Evolutionary conservation across 2,888 invertebrate genomes (phyloP), one percentile per base, ranked within the genome.

Genomic region (Monoplex corrugatus): DNA sequence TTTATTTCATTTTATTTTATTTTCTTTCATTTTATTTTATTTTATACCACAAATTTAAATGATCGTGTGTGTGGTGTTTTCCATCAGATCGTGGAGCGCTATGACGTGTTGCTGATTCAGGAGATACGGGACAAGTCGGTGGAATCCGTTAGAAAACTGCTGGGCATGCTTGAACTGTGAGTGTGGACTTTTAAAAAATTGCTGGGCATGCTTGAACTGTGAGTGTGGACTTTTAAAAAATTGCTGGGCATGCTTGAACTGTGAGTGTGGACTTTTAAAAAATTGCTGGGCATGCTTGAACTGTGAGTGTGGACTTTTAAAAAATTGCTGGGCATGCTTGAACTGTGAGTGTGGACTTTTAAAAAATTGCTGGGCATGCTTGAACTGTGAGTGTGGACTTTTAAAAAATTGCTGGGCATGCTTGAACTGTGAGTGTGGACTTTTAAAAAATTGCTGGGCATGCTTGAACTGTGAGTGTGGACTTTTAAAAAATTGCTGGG

Each of bases 21-120:
- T n/a, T n/a, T n/a, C n/a, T n/a, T n/a, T n/a, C n/a, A n/a, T n/a
- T n/a, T n/a, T n/a, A n/a, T n/a, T n/a, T n/a, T n/a, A n/a, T n/a
- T n/a, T n/a, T n/a, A n/a, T n/a, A n/a, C n/a, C n/a, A n/a, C n/a
- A n/a, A n/a, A n/a, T n/a, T n/a, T 72, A 38, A 38, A 38, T 35
- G 16, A 32, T 1, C 1, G 72, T 72, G 72, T 72, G 72, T n/a
- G 72, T 72, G 57, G 19, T 85, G 28, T 38, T 44, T 35, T 44
- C 35, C 68, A 90, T 35, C 89, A 93, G 93, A 93, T 93, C 43
- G 91, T 93, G 1, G 82, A 82, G 40, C 92, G 92, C 28, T 94
- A 93, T 89, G 94, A 94, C 89, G 89, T 93, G 28, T 89, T 94
- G 13, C 88, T 93, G 68, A 92, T 94, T 32, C 93, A 93, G 89